phyloP scores from a whole-genome alignment of 37 sponge, comb jelly and placozoan genomes.

The Dysidea cf. avara region DNA sequence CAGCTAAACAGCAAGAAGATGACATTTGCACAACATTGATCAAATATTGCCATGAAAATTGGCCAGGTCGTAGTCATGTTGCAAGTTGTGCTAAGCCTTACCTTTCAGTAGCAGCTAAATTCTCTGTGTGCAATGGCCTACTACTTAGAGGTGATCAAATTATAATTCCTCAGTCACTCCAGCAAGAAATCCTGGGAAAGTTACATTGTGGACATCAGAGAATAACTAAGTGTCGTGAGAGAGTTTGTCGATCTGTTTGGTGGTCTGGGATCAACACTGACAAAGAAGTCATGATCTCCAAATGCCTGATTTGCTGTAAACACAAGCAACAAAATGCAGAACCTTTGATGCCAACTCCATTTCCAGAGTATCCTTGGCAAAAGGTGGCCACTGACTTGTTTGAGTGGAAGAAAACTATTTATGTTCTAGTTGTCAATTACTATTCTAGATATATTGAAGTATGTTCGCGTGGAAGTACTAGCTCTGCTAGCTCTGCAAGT shows the following conservation, averaged over 20 bases:
- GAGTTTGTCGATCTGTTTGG: no score
- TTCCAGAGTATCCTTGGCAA: constrained; percentile 14
- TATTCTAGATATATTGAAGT: no score
- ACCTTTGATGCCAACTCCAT: background rate
- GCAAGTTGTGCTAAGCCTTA: background rate
- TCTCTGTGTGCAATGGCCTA: background rate
- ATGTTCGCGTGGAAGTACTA: no score
- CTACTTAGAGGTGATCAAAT: constrained; percentile 1
- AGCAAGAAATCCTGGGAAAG: background rate
- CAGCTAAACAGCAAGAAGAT: background rate
- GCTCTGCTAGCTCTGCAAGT: no score
- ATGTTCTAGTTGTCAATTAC: background rate
- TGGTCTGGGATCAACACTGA: no score
- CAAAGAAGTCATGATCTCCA: no score
- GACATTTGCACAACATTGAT: background rate
- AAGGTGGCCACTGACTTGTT: background rate
- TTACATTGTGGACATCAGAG: constrained; percentile 7
- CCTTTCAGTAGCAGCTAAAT: background rate
- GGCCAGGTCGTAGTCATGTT: background rate
- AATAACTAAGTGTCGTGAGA: background rate
- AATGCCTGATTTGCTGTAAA: background rate
- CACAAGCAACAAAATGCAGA: background rate
- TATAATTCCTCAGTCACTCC: background rate
- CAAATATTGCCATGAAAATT: no score
- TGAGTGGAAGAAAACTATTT: background rate